Percentiles rank a stretch among this genome's conserved stretches.
phyloP scores from a whole-genome alignment of 1,140 invertebrate species.

The Patella vulgata region DNA sequence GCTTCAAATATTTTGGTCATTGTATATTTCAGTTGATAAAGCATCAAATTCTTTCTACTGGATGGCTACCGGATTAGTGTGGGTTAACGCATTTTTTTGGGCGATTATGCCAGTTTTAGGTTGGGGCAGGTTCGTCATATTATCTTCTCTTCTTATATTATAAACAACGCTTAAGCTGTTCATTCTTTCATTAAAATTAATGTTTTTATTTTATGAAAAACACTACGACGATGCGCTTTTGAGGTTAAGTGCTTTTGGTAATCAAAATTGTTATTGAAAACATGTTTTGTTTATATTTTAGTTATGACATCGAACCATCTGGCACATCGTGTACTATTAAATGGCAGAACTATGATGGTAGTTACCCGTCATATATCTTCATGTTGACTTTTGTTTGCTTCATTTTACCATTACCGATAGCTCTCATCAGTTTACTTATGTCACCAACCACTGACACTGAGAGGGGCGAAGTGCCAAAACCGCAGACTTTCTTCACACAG shows the following conservation, averaged over 20 bases:
- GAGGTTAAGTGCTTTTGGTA: no score
- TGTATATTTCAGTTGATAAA: slow-evolving; percentile 16
- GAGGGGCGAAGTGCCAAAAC: slow-evolving; percentile 1
- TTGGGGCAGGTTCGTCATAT: slow-evolving; percentile 49
- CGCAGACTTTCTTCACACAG: no score
- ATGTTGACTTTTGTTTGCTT: slow-evolving; percentile 27
- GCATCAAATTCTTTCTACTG: slow-evolving; percentile 23
- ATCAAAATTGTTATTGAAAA: no score
- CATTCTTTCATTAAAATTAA: no score
- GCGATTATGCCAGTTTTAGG: slow-evolving; percentile 45
- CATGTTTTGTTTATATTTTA: no score
- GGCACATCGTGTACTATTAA: slow-evolving; percentile 44
- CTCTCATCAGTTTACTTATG: slow-evolving; percentile 19
- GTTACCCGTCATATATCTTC: slow-evolving; percentile 38
- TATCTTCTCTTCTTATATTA: no score
- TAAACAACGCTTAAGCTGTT: no score
- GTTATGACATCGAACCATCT: slow-evolving; percentile 43
- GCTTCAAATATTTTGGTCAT: no score
- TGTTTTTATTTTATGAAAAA: no score
- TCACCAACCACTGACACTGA: background rate
- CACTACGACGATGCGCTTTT: no score
- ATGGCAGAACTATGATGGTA: slow-evolving; percentile 43
- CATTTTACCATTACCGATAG: slow-evolving; percentile 22
- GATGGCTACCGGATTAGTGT: slow-evolving; percentile 21
- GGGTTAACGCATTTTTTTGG: slow-evolving; percentile 42